Conservation (phyloP, 2,888 invertebrate genomes). For the Monochamus alternatus region DNA sequence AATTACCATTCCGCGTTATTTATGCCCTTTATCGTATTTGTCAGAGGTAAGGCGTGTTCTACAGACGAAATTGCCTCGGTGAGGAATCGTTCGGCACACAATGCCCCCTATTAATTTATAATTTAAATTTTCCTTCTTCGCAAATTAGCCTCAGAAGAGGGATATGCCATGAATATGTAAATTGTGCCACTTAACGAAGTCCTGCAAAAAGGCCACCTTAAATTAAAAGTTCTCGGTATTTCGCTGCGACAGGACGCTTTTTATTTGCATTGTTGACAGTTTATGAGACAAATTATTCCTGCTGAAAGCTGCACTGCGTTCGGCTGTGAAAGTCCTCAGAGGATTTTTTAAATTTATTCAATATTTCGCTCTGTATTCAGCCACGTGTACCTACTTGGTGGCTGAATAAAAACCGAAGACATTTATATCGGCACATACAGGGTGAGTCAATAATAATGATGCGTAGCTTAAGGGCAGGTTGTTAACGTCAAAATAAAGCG, state of each 20-base stretch:
- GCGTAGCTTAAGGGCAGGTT: too few relatives aligned
- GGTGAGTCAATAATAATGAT: too few relatives aligned
- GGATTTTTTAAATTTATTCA: too few relatives aligned
- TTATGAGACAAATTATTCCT: too few relatives aligned
- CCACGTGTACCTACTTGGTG: too few relatives aligned
- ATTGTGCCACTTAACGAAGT: constrained; percentile 34
- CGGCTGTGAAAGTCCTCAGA: too few relatives aligned
- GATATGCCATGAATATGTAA: constrained; percentile 51
- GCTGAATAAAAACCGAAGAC: too few relatives aligned
- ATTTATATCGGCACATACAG: too few relatives aligned
- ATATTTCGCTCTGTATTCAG: too few relatives aligned
- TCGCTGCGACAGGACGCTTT: neutral
- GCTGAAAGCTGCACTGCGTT: too few relatives aligned
- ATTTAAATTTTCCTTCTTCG: constrained; percentile 41
- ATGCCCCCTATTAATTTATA: constrained; percentile 27
- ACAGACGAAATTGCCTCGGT: constrained; percentile 17
- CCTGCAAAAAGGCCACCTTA: constrained; percentile 19
- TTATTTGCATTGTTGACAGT: too few relatives aligned
- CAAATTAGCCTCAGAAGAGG: constrained; percentile 41
- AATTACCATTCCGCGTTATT: constrained; percentile 31
- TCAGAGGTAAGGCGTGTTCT: constrained; percentile 9
- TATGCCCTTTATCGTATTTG: constrained; percentile 33
- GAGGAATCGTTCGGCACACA: constrained; percentile 20
- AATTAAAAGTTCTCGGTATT: constrained; percentile 19
- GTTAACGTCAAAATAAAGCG: too few relatives aligned